Conservation (phyloP, 2,797 vertebrate genomes). For the Distichodus sexfasciatus region DNA sequence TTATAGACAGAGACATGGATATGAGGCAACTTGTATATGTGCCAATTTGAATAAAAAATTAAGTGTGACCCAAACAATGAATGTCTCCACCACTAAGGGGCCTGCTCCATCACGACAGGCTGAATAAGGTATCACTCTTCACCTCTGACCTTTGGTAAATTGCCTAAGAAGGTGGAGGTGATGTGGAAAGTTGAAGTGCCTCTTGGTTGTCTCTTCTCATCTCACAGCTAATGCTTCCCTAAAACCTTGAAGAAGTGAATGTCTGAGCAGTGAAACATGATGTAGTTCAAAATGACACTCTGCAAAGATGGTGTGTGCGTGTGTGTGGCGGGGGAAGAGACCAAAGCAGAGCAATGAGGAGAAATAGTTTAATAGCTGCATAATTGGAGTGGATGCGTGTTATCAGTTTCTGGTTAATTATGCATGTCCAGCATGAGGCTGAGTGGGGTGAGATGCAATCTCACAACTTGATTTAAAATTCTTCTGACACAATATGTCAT, state of each 20-base stretch:
- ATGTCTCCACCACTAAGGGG: no score
- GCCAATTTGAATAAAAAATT: no score
- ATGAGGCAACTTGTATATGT: no score
- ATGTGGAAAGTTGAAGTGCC: no score
- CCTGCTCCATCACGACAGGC: no score
- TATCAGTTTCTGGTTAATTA: conserved; percentile 20
- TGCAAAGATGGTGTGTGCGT: neutral
- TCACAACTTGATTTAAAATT: neutral
- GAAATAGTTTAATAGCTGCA: neutral
- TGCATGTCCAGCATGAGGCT: neutral
- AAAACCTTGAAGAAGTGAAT: neutral
- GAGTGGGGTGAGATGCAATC: neutral
- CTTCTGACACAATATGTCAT: conserved; percentile 5
- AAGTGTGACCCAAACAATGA: no score
- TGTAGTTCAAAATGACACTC: neutral
- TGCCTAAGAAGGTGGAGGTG: no score
- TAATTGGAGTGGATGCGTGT: neutral
- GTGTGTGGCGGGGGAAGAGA: neutral
- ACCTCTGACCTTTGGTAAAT: no score
- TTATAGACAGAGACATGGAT: no score
- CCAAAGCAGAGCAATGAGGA: neutral
- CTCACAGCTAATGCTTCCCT: no score
- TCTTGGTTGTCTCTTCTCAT: no score
- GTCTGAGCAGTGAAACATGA: neutral
- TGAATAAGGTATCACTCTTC: no score